Evolutionary conservation across 2,113 vertebrate genomes (phyloP).

Genomic region (Vanacampus margaritifer): DNA sequence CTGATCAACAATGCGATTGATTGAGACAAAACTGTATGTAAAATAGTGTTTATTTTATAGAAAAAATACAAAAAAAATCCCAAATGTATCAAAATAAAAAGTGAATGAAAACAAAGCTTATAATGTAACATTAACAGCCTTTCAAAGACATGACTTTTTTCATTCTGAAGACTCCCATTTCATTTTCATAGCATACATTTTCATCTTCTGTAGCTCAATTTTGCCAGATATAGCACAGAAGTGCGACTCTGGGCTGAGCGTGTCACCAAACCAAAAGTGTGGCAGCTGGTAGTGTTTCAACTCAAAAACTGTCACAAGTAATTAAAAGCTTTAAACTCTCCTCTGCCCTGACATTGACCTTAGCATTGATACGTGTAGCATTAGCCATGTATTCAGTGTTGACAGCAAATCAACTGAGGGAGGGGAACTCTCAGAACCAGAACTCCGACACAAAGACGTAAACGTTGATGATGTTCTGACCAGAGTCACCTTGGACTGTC

Average conservation of each 20-base stretch:
- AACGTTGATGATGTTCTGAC: slow-evolving; percentile 87
- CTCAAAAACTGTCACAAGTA: slow-evolving; percentile 32
- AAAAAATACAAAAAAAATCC: slow-evolving; percentile 20
- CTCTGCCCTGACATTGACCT: slow-evolving; percentile 24
- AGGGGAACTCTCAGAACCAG: slow-evolving; percentile 81
- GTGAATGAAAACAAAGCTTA: slow-evolving; percentile 33
- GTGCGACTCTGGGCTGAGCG: slow-evolving; percentile 33
- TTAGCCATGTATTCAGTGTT: slow-evolving; percentile 42
- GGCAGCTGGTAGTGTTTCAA: slow-evolving; percentile 28
- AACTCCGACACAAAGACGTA: slow-evolving; percentile 92
- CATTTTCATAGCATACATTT: slow-evolving; percentile 17
- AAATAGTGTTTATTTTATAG: slow-evolving; percentile 68
- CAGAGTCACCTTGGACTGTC: slow-evolving; percentile 79
- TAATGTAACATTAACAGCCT: slow-evolving; percentile 30
- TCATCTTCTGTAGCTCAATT: slow-evolving; percentile 23
- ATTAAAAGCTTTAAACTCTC: slow-evolving; percentile 10
- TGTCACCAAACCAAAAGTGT: slow-evolving; percentile 37
- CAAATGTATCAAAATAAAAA: slow-evolving; percentile 35
- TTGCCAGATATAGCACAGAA: slow-evolving; percentile 15
- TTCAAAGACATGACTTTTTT: slow-evolving; percentile 58
- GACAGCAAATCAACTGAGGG: slow-evolving; percentile 19
- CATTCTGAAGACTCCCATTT: slow-evolving; percentile 10
- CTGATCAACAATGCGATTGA: neutral
- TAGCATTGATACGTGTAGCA: slow-evolving; percentile 21
- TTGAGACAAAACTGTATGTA: slow-evolving; percentile 40